A percentile compares a stretch with the other conserved stretches of the same genome.
phyloP scores from a whole-genome alignment of 2,888 invertebrate species.

The Leptinotarsa tumamoca region DNA sequence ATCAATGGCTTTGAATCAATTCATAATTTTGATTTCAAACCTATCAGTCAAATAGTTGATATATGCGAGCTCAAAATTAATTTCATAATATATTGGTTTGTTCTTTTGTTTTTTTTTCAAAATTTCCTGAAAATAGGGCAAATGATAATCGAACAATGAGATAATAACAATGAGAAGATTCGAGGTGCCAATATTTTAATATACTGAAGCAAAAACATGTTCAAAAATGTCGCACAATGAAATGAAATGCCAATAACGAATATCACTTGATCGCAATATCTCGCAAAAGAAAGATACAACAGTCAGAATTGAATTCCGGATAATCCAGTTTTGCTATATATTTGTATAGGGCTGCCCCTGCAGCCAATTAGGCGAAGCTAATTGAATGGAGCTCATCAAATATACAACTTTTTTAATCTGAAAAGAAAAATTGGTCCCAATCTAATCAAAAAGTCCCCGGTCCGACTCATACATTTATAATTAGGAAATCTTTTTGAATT shows the following conservation, averaged over 20 bases:
- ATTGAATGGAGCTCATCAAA: slow-evolving; percentile 63
- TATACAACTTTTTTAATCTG: slow-evolving; percentile 63
- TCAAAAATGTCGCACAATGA: not conserved
- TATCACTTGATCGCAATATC: not conserved
- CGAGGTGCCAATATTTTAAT: not conserved
- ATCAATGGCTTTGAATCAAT: too few species aligned
- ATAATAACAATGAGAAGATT: too few species aligned
- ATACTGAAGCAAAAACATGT: not conserved
- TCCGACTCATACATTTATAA: slow-evolving; percentile 61
- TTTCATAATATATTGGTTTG: too few species aligned
- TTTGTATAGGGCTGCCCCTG: slow-evolving; percentile 26
- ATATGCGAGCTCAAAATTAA: too few species aligned
- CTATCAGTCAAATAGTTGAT: too few species aligned
- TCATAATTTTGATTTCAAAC: too few species aligned
- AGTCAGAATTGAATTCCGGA: slow-evolving; percentile 1
- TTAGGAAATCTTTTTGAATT: slow-evolving; percentile 50
- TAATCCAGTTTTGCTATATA: slow-evolving; percentile 20
- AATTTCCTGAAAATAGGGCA: too few species aligned
- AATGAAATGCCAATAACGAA: too few species aligned
- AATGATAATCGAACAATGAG: too few species aligned
- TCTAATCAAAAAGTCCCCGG: slow-evolving; percentile 62
- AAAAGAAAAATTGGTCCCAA: slow-evolving; percentile 64
- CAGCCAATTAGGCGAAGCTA: slow-evolving; percentile 51
- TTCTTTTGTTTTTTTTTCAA: too few species aligned
- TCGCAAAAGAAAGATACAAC: not conserved